These are phyloP conservation scores for Pemphigus obesinymphae DNA, from an alignment of 1,140 invertebrate species.

Conservation along the genomic window DNA sequence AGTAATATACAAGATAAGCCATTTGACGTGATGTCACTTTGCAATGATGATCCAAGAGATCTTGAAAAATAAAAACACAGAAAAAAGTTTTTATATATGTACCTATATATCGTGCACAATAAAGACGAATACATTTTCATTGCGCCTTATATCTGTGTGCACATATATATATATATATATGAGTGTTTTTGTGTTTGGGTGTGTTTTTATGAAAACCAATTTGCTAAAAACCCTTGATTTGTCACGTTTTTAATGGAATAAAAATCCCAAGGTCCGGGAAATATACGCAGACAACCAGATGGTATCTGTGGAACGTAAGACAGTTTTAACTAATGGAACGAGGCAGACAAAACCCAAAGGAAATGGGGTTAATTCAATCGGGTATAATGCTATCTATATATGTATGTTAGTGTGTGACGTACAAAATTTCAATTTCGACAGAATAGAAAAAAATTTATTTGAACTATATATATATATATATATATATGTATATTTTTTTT, in stretches of 20 bases:
- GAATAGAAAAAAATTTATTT: no score
- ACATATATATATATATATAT: not conserved
- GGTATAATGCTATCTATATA: not conserved
- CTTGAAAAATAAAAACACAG: not conserved
- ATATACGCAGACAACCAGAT: conserved; percentile 21
- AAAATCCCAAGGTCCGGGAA: not conserved
- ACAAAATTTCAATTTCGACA: no score
- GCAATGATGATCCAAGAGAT: not conserved
- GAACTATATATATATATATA: not conserved
- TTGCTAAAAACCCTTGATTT: conserved; percentile 36
- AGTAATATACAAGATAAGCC: not conserved
- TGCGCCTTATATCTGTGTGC: not conserved
- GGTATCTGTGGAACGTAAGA: not conserved
- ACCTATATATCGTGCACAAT: not conserved
- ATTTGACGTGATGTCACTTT: not conserved
- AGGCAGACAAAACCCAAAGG: not conserved
- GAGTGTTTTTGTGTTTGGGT: not conserved
- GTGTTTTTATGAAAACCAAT: conserved; percentile 26
- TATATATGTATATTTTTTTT: not conserved
- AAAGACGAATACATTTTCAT: not conserved
- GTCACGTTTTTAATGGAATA: conserved; percentile 29
- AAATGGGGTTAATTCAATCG: conserved; percentile 12
- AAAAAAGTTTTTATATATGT: not conserved
- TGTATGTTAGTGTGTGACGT: not conserved
- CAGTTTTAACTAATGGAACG: conserved; percentile 26